These are phyloP conservation scores for Pangasius macronema DNA, from an alignment of 2,797 vertebrate species.

Conservation along the genomic window DNA sequence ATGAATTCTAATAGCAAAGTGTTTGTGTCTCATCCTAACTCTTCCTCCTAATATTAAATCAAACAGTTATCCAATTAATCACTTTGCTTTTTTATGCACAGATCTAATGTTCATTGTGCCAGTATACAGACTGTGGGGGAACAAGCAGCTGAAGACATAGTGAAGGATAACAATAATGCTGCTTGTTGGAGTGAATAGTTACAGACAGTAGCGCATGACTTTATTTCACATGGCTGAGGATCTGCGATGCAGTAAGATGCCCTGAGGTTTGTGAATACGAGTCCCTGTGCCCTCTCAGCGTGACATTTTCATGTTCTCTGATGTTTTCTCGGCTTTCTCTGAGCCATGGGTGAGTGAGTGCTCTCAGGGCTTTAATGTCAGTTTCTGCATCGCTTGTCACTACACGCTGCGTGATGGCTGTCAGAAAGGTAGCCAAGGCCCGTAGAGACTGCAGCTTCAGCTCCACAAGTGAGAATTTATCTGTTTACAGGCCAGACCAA, in stretches of 20 bases:
- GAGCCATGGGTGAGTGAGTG: constrained; percentile 69
- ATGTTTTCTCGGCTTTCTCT: constrained; percentile 70
- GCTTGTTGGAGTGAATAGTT: constrained; percentile 13
- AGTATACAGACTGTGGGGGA: not conserved
- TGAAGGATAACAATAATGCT: constrained; percentile 4
- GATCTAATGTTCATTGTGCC: not conserved
- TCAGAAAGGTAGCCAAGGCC: constrained; percentile 26
- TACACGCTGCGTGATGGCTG: constrained; percentile 34
- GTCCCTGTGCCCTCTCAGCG: constrained; percentile 66
- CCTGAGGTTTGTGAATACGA: constrained; percentile 1
- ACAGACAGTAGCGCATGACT: constrained; percentile 38
- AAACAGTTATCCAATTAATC: not conserved
- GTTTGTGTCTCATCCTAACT: not conserved
- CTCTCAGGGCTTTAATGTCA: constrained; percentile 75
- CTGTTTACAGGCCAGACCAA: constrained; percentile 30
- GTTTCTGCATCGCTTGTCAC: constrained; percentile 71
- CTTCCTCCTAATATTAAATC: not conserved
- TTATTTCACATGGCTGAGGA: constrained; percentile 65
- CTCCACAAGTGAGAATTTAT: constrained; percentile 32
- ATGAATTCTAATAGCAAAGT: not conserved
- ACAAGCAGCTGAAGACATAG: constrained; percentile 11
- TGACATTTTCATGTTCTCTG: constrained; percentile 72
- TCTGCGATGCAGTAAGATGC: constrained; percentile 9
- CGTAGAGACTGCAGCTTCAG: constrained; percentile 1
- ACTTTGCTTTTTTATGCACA: not conserved